A percentile compares a stretch with the other conserved stretches of the same genome.
Conservation (phyloP, 2,888 invertebrate genomes). For the Drosophila rellima region DNA sequence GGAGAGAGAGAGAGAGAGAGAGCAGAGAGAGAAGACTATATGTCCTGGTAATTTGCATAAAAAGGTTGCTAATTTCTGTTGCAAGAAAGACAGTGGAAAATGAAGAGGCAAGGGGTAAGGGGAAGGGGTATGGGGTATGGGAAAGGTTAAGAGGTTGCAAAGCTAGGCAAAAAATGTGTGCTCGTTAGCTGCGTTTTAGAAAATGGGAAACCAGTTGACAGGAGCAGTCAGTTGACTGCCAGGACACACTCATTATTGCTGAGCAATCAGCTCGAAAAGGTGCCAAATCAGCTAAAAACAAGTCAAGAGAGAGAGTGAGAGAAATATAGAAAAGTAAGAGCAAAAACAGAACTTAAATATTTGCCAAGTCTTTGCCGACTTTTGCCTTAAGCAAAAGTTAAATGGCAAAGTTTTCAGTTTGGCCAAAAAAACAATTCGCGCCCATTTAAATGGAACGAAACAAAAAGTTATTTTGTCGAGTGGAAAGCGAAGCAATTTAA, state of each 20-base stretch:
- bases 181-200: slow-evolving; percentile 49
- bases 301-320: background rate
- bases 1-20: background rate
- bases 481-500: background rate
- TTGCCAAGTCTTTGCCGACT: slow-evolving; percentile 56
- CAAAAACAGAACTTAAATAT: slow-evolving; percentile 63
- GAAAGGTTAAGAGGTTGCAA: background rate
- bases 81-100: slow-evolving; percentile 1
- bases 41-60: slow-evolving; percentile 74
- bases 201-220: slow-evolving; percentile 51
- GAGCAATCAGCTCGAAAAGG: slow-evolving; percentile 55
- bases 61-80: slow-evolving; percentile 76
- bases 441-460: slow-evolving; percentile 78
- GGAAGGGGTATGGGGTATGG: background rate
- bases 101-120: background rate
- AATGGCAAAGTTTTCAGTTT: slow-evolving; percentile 68
- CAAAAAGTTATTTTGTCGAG: slow-evolving; percentile 63
- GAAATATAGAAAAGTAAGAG: background rate
- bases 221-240: slow-evolving; percentile 18
- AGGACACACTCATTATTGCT: slow-evolving; percentile 54
- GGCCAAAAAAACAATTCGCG: slow-evolving; percentile 78
- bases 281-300: slow-evolving; percentile 47
- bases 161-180: slow-evolving; percentile 32
- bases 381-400: slow-evolving; percentile 72
- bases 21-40: background rate